Evolutionary conservation across 2,888 invertebrate species (phyloP).

Genomic region (Digitonthophagus gazella): DNA sequence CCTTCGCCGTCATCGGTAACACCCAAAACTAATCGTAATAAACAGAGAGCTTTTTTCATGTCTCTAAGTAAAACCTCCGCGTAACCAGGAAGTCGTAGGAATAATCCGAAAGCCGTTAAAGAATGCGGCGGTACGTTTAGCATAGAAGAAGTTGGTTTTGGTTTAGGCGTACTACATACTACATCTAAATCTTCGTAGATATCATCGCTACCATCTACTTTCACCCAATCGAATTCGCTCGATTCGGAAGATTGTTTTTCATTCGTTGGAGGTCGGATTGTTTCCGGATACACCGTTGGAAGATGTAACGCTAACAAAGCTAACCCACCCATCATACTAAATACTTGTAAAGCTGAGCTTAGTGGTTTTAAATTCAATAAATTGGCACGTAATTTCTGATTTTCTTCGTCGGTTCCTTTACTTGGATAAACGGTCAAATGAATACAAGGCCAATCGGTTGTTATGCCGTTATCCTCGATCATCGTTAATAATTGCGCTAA

Average conservation of each 20-base stretch:
- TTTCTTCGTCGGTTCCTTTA: constrained; percentile 40
- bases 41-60: constrained; percentile 80
- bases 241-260: constrained; percentile 57
- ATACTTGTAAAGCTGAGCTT: constrained; percentile 72
- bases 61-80: constrained; percentile 84
- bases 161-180: constrained; percentile 49
- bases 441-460: constrained; percentile 49
- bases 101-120: constrained; percentile 84
- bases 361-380: constrained; percentile 42
- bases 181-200: constrained; percentile 62
- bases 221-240: constrained; percentile 52
- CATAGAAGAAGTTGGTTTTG: constrained; percentile 46
- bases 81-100: constrained; percentile 85
- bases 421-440: constrained; percentile 48
- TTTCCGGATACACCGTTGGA: constrained; percentile 84
- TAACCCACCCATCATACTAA: constrained; percentile 85
- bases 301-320: constrained; percentile 85
- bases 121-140: constrained; percentile 86
- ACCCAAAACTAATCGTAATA: constrained; percentile 82
- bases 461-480: constrained; percentile 44
- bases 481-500: constrained; percentile 48
- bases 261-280: constrained; percentile 57
- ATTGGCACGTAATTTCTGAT: constrained; percentile 31
- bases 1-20: constrained; percentile 92
- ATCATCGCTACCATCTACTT: constrained; percentile 59